phyloP scores from a whole-genome alignment of 2,888 invertebrate species.

The Dryococelus australis region DNA sequence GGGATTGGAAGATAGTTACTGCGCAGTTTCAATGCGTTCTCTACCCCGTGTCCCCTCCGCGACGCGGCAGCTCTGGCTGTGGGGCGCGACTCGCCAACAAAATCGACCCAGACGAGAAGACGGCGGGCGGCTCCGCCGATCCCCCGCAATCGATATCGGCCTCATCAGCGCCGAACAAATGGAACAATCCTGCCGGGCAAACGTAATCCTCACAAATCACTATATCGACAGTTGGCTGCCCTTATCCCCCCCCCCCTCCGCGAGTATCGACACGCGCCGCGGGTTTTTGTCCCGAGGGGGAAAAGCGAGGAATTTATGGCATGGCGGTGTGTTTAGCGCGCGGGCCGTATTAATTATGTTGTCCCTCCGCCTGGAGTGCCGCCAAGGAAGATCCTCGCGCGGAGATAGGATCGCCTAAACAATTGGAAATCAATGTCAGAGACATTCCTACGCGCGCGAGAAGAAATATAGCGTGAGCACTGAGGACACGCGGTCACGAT shows the following conservation, averaged over 20 bases:
- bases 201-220: slow-evolving; percentile 16
- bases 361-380: not conserved
- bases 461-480: too few species aligned
- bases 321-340: not conserved
- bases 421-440: not conserved
- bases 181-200: not conserved
- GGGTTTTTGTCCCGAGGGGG: not conserved
- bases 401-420: not conserved
- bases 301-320: not conserved
- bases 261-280: not conserved
- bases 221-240: not conserved
- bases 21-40: too few species aligned
- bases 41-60: too few species aligned
- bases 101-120: not conserved
- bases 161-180: slow-evolving; percentile 16
- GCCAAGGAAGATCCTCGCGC: too few species aligned
- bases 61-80: not conserved
- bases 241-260: not conserved
- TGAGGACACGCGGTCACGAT: too few species aligned
- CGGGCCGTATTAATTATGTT: slow-evolving; percentile 16
- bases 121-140: not conserved
- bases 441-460: not conserved
- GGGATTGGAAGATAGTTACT: too few species aligned
- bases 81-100: not conserved
- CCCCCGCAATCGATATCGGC: not conserved